Evolutionary conservation across 2,113 vertebrate genomes (phyloP), one percentile per base, ranked within the genome.

Genomic region (Gymnocephalus cernua): DNA sequence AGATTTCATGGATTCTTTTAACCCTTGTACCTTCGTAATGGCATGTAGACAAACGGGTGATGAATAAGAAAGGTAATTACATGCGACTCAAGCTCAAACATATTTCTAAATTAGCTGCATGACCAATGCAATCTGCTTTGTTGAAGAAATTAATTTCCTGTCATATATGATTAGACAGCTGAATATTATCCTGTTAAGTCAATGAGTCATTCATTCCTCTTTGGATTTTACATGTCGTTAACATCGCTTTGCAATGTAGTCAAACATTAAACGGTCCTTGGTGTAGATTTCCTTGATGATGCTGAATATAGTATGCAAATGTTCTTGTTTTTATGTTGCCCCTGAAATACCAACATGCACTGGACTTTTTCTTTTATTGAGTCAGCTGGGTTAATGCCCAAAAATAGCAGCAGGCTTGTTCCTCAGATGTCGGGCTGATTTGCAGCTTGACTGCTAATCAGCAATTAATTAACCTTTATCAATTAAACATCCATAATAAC

Each of bases 21-120:
- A 87, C 77, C 86, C 75, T n/a, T 84, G 73, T 70, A 27, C 59
- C 35, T 56, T 77, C 1, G 23, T 45, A 54, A 57, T 77, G 74
- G 74, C 84, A 81, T 69, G 45, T 19, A 74, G 72, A 88, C 69
- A 89, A 84, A 75, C 68, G 74, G 73, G 59, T 86, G 93, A 91
- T 82, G 70, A 92, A 93, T 90, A 88, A 70, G 86, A 65, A 61
- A 78, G 29, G 53, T 85, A 92, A 93, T 90, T 74, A 69, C 63
- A 86, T 71, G 29, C 44, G 89, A 93, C 86, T 90, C 38, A 21
- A 77, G 68, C 62, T 58, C 68, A 82, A 79, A 86, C 71, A 45
- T 89, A 79, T 82, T 74, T 83, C 62, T 79, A 48, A 84, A 91
- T 90, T 79, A 80, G 56, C 66, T 57, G 38, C 72, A 41, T 66